Evolutionary conservation across 2,888 invertebrate species (phyloP), one percentile per base, ranked within the genome.

Genomic region (Coelinius sp.): DNA sequence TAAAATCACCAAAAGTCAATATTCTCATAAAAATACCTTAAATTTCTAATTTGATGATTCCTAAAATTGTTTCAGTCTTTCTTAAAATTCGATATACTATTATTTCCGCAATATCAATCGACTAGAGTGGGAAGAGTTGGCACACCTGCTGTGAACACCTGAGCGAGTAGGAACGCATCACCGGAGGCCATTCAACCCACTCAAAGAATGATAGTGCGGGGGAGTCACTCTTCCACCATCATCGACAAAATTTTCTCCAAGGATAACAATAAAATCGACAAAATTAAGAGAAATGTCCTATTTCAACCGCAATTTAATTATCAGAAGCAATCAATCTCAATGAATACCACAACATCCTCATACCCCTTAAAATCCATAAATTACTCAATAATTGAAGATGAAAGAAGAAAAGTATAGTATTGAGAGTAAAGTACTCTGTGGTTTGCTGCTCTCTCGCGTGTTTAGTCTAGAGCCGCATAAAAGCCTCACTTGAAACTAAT

Each of bases 121-220:
- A 41, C 14, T 24, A 44, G 22, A 41, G 44, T 24, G 10, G 25
- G 24, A 64, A 35, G 65, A n/a, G 53, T 53, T 53, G 53, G 71
- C 68, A 74, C 76, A 76, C 75, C 76, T 76, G 76, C 73, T 72
- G 73, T 65, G 70, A 70, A 75, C 76, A 76, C 76, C 76, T 76
- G 76, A 76, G 76, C 49, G 44, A 62, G 67, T 25, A 52, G 24
- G 25, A 56, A 56, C 25, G 44, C 59, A 59, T 53, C 53, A 53
- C 14, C 38, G 1, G 63, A 76, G 76, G 76, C 65, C 76, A 69
- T 75, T 76, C 76, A 76, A 76, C 76, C 70, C 73, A 68, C 44
- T 14, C 31, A 8, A 14, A 66, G 49, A 59, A 59, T 20, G 53
- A 53, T 53, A 12, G 24, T 44, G 64, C 64, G 64, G 44, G 64